A percentile compares a stretch with the other conserved stretches of the same genome.
Evolutionary conservation across 2,113 vertebrate species (phyloP).

Genomic region (Antechinus stuartii): DNA sequence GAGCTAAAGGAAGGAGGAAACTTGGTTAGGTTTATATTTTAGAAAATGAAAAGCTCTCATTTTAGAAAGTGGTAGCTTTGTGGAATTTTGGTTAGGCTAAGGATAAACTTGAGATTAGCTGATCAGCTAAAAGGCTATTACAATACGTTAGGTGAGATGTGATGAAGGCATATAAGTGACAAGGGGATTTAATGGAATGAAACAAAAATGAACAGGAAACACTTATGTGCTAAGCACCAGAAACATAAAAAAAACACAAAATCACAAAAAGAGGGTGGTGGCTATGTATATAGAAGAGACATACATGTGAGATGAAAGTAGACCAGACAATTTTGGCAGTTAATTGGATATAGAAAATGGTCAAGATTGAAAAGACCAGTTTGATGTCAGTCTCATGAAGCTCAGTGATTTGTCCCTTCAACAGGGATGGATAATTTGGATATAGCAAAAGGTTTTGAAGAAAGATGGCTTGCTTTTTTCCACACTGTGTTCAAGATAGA

Average conservation of each 20-base stretch:
- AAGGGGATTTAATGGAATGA: not conserved
- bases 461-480: not conserved
- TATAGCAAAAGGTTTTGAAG: not conserved
- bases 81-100: not conserved
- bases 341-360: not conserved
- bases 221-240: not conserved
- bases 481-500: not conserved
- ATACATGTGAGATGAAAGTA: not conserved
- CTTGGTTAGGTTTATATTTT: not conserved
- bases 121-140: not conserved
- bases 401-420: not conserved
- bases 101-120: not conserved
- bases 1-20: not conserved
- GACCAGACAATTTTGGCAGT: not conserved
- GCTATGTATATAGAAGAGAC: not conserved
- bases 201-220: not conserved
- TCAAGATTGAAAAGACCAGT: not conserved
- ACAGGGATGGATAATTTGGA: not conserved
- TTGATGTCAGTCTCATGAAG: rapidly evolving
- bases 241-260: not conserved
- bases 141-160: not conserved
- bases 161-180: not conserved
- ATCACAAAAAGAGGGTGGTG: not conserved
- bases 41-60: not conserved
- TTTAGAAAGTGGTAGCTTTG: not conserved